Evolutionary conservation across 2,113 vertebrate genomes (phyloP).

Genomic region (Macrotus californicus): DNA sequence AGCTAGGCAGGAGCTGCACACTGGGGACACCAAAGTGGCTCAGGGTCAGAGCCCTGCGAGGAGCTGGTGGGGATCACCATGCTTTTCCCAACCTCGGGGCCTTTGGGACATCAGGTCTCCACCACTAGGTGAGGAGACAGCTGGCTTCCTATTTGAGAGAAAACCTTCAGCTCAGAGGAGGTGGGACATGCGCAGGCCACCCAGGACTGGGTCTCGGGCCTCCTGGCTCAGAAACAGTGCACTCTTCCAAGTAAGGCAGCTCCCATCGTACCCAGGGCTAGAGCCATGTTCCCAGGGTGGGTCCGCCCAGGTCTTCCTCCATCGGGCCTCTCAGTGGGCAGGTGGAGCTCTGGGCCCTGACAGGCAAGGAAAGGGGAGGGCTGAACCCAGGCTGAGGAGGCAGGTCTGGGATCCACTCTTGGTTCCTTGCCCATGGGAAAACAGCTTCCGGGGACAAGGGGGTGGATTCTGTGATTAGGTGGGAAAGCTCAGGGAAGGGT

Average conservation of each 20-base stretch:
- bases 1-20: not conserved
- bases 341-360: not conserved
- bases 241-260: not conserved
- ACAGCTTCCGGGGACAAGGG: not conserved
- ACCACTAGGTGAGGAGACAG: not conserved
- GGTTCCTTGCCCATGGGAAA: not conserved
- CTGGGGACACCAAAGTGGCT: not conserved
- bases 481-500: not conserved
- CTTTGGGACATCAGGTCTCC: not conserved
- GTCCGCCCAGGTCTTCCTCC: not conserved
- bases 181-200: not conserved
- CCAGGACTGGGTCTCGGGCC: not conserved
- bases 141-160: not conserved
- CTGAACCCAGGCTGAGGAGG: not conserved
- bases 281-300: not conserved
- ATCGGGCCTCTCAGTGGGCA: not conserved
- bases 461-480: not conserved
- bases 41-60: not conserved
- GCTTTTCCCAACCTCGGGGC: not conserved
- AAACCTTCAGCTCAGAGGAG: not conserved
- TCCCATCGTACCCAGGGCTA: not conserved
- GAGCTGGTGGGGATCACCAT: not conserved
- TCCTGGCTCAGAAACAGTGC: not conserved
- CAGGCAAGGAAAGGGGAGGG: not conserved
- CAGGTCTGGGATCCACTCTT: not conserved